phyloP scores from a whole-genome alignment of 2,797 vertebrate genomes.

The Alectoris magna region DNA sequence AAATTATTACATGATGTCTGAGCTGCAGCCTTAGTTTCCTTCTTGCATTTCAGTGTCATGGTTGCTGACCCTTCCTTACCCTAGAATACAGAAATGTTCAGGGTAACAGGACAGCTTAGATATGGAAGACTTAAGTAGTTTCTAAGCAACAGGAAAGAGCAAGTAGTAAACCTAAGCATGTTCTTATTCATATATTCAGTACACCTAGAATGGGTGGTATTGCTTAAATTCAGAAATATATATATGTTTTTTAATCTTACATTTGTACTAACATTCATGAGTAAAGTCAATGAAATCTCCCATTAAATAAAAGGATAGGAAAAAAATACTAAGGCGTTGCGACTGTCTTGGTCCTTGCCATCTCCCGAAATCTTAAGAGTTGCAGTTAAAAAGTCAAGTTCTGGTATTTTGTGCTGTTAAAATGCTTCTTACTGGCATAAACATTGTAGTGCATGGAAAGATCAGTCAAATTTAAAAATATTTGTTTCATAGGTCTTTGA shows the following conservation, averaged over 20 bases:
- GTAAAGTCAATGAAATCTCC: neutral
- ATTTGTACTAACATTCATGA: neutral
- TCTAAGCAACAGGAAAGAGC: neutral
- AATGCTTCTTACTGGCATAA: neutral
- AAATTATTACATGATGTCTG: slow-evolving; percentile 43
- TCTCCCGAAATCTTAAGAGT: neutral
- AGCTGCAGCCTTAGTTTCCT: slow-evolving; percentile 34
- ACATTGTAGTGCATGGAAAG: neutral
- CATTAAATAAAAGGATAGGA: neutral
- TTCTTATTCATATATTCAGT: neutral
- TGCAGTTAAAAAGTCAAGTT: neutral
- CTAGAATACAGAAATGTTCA: neutral
- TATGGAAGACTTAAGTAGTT: neutral
- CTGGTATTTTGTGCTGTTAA: neutral
- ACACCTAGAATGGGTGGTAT: neutral
- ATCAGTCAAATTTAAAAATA: neutral
- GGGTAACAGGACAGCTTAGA: neutral
- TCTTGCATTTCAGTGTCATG: neutral
- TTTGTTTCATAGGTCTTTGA: neutral
- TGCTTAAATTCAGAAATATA: neutral
- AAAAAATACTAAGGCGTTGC: neutral
- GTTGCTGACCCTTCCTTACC: neutral
- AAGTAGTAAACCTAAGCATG: neutral
- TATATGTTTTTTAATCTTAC: neutral
- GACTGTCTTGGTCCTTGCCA: neutral